Evolutionary conservation across 2,797 vertebrate species (phyloP), one percentile per base, ranked within the genome.

Genomic region (Podarcis lilfordi): DNA sequence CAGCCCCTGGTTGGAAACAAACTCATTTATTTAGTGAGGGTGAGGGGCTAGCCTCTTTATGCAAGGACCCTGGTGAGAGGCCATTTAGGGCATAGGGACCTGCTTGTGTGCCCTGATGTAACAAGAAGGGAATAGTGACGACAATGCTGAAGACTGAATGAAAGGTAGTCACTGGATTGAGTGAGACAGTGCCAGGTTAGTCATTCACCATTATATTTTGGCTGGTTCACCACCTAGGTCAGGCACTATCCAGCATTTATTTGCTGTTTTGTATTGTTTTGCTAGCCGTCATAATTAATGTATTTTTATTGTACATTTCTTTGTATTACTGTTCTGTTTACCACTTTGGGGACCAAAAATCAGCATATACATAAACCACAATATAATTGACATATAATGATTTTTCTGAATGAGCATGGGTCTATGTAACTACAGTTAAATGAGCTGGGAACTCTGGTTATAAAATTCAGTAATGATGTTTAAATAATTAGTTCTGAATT

Each of bases 11-110:
- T 0, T 84, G 29, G 35, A 80, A 61, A 3, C 23, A 2, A 80
- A 91, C 82, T 88, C 29, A 89, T 0, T 86, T 85, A 32, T 68
- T 90, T 89, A 10, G 25, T 69, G 23, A 69, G 43, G n/a, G 64
- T 85, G 5, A 82, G 27, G 66, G 66, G 27, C 9, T 27, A 27
- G 27, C 27, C 66, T 69, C 66, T n/a, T 69, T 69, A 69, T 69
- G 8, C 8, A 27, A 27, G 25, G 66, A 69, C 25, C 21, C 50
- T 55, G 50, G 23, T 21, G 64, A 27, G 64, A 68, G 13, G 50
- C 13, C 50, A 15, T 55, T 23, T 68, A 27, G 64, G 64, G 1
- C 25, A 27, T 27, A 68, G 66, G 27, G 27, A 3, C 25, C 25
- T 69, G 66, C 23, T 69, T 69, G 5, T n/a, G 25, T 8, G 23